Conservation (phyloP, 2,797 vertebrate genomes). For the Myotis pilosus region DNA sequence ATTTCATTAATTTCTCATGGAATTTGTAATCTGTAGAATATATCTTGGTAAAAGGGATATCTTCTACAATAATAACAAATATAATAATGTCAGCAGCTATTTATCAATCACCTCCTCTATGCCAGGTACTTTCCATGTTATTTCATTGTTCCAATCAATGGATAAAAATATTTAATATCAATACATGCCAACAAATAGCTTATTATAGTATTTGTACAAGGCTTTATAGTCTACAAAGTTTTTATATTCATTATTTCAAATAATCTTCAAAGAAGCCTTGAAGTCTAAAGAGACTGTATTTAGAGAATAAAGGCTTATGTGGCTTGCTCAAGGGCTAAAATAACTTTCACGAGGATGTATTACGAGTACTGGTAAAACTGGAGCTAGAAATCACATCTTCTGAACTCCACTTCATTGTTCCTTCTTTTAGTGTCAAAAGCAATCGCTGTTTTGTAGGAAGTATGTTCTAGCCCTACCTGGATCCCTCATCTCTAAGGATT, state of each 20-base stretch:
- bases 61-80: background rate
- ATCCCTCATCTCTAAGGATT: background rate
- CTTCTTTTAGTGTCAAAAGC: background rate
- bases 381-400: background rate
- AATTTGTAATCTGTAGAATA: constrained; percentile 1
- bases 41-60: background rate
- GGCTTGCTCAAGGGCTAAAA: background rate
- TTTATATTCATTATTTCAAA: background rate
- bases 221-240: background rate
- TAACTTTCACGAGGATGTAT: background rate
- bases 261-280: background rate
- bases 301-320: background rate
- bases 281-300: background rate
- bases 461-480: background rate
- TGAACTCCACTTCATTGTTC: background rate
- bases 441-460: background rate
- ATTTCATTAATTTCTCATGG: background rate
- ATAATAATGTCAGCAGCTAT: background rate
- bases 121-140: background rate
- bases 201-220: background rate
- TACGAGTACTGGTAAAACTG: background rate
- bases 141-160: background rate
- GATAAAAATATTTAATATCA: background rate
- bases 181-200: background rate
- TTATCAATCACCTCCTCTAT: background rate